Conservation (phyloP, 2,888 invertebrate genomes). For the Conomelus anceps region DNA sequence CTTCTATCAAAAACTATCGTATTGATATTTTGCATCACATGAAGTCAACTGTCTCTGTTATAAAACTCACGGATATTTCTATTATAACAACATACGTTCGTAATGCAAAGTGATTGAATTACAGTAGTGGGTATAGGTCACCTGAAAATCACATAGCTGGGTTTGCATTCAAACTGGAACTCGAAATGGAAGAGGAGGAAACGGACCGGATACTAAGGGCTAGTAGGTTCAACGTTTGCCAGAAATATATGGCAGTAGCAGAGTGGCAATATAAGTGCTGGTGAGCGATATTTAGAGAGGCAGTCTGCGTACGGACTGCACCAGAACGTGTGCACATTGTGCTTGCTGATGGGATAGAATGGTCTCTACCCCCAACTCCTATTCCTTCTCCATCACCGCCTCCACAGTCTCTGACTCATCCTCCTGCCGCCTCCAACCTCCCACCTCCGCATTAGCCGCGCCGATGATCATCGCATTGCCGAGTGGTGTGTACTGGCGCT, state of each 20-base stretch:
- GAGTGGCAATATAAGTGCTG: background rate
- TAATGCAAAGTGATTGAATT: background rate
- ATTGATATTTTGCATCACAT: too few species aligned
- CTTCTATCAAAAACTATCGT: too few species aligned
- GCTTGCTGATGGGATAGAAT: background rate
- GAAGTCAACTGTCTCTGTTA: too few species aligned
- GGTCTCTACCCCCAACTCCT: background rate
- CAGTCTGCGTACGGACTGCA: background rate
- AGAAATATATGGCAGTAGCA: background rate
- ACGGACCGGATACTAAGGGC: background rate
- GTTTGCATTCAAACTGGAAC: background rate
- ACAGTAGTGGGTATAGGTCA: background rate
- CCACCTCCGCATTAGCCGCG: background rate
- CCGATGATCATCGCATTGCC: too few species aligned
- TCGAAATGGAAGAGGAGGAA: too few species aligned
- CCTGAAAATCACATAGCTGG: background rate
- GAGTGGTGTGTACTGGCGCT: too few species aligned
- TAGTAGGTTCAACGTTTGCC: background rate
- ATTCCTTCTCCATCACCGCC: background rate
- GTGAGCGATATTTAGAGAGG: background rate
- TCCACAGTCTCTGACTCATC: background rate
- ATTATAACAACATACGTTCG: too few species aligned
- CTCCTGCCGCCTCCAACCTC: background rate
- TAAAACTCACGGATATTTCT: too few species aligned
- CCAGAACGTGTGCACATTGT: background rate